Conservation (phyloP, 1,140 invertebrate genomes). For the Orius insidiosus region DNA sequence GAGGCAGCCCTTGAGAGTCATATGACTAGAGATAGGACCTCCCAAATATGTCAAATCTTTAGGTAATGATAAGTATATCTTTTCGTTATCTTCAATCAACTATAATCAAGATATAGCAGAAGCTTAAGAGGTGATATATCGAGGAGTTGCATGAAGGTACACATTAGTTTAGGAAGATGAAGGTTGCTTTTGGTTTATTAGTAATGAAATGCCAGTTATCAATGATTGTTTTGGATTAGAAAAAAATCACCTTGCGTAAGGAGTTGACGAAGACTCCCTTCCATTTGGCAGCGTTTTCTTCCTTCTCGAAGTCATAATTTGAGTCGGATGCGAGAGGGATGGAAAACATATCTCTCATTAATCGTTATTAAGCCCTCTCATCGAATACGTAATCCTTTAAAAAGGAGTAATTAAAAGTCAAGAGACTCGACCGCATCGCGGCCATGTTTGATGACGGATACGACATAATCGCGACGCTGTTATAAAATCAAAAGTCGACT, state of each 20-base stretch:
- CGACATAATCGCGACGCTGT: neutral
- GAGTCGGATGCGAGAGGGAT: constrained; percentile 37
- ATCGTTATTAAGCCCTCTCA: neutral
- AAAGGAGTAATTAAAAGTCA: neutral
- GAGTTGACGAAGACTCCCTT: constrained; percentile 68
- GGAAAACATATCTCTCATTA: constrained; percentile 31
- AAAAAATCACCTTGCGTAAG: constrained; percentile 44
- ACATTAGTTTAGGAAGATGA: too few species aligned
- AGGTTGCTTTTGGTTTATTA: too few species aligned
- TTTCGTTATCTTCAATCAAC: too few species aligned
- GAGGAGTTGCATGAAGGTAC: too few species aligned
- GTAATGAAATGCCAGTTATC: too few species aligned
- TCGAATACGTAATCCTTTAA: neutral
- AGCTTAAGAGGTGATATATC: too few species aligned
- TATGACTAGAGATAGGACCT: too few species aligned
- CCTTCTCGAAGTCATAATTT: constrained; percentile 72
- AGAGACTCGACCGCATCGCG: constrained; percentile 7
- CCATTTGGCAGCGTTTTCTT: constrained; percentile 78
- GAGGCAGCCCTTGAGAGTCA: too few species aligned
- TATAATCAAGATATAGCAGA: too few species aligned
- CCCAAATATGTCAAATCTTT: too few species aligned
- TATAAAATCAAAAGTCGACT: too few species aligned
- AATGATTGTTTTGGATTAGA: neutral
- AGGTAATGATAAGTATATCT: too few species aligned
- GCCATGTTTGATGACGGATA: constrained; percentile 16